Evolutionary conservation across 2,113 vertebrate species (phyloP).

Genomic region (Strigops habroptila): DNA sequence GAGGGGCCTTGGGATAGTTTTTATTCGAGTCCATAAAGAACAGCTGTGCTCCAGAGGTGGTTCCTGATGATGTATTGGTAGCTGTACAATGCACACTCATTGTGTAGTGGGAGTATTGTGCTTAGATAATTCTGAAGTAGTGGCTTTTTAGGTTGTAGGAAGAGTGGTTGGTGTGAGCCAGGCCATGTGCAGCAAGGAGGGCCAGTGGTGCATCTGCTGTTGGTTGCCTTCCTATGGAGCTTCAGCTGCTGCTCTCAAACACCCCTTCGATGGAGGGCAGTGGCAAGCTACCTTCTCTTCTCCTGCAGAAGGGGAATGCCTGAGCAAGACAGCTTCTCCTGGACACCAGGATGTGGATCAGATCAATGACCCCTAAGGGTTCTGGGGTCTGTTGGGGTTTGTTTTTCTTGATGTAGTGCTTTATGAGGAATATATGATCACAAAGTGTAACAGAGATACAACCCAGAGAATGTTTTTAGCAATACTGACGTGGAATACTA

Average conservation of each 20-base stretch:
- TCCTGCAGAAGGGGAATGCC: not conserved
- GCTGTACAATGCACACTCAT: not conserved
- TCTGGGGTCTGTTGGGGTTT: not conserved
- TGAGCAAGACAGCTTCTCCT: not conserved
- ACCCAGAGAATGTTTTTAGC: not conserved
- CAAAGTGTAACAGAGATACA: not conserved
- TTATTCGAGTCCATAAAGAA: fast-evolving
- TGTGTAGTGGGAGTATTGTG: fast-evolving
- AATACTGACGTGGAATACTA: not conserved
- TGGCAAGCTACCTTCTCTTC: too few species aligned
- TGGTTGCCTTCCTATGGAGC: not conserved
- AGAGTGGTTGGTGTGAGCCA: fast-evolving
- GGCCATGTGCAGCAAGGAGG: not conserved
- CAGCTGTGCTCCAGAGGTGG: not conserved
- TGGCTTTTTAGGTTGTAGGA: too few species aligned
- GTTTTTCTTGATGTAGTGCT: not conserved
- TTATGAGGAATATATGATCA: not conserved
- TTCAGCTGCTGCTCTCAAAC: not conserved
- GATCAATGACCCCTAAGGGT: fast-evolving
- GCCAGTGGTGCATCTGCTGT: fast-evolving
- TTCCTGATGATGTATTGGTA: fast-evolving
- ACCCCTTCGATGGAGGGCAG: not conserved
- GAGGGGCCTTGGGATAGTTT: not conserved
- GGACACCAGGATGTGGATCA: fast-evolving
- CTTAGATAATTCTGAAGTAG: not conserved